A percentile compares a stretch with the other conserved stretches of the same genome.
phyloP scores from a whole-genome alignment of 2,113 vertebrate species.

The Hemiprocne comata region DNA sequence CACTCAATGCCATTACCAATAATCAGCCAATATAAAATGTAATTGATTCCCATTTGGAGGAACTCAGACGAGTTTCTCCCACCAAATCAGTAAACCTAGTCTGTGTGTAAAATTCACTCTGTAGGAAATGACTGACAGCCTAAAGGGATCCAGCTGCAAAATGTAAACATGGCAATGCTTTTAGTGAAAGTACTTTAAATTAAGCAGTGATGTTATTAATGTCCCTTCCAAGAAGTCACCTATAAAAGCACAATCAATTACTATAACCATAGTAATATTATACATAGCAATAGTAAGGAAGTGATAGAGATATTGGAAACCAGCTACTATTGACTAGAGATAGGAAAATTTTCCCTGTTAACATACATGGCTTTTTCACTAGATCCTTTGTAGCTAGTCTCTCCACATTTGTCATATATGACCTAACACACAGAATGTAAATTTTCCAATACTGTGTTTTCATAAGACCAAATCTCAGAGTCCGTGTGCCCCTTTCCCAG shows the following conservation, averaged over 20 bases:
- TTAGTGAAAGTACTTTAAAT: conserved; percentile 4
- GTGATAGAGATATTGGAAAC: neutral
- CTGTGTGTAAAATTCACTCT: neutral
- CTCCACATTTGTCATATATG: neutral
- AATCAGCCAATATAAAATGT: neutral
- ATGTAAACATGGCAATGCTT: neutral
- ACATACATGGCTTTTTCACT: neutral
- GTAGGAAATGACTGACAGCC: conserved; percentile 23
- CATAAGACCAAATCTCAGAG: neutral
- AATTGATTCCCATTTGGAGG: neutral
- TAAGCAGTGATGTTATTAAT: neutral
- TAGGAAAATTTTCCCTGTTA: neutral
- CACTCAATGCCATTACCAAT: neutral
- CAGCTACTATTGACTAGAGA: neutral
- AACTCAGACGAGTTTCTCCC: neutral
- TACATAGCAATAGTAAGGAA: neutral
- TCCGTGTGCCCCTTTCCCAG: neutral
- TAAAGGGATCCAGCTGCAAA: neutral
- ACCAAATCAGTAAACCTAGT: neutral
- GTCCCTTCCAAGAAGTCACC: conserved; percentile 13
- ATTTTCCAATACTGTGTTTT: neutral
- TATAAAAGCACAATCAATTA: neutral
- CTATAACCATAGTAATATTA: neutral
- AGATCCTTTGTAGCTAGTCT: neutral
- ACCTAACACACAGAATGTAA: neutral